phyloP scores from a whole-genome alignment of 2,113 vertebrate species.

The Otolemur garnettii region DNA sequence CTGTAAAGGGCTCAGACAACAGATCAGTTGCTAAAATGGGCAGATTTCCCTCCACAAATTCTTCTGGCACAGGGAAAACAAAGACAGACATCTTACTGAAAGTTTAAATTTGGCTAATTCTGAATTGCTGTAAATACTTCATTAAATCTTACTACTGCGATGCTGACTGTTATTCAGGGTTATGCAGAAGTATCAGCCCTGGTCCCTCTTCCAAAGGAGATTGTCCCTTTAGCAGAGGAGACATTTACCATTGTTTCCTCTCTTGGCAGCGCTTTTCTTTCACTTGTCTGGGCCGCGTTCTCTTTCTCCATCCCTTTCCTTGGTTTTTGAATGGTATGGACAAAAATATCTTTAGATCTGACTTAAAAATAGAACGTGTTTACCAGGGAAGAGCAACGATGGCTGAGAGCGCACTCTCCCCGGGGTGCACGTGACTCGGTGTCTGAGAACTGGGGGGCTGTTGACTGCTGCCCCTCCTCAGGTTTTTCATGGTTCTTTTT shows the following conservation, averaged over 20 bases:
- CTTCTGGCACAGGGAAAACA: conserved; percentile 2
- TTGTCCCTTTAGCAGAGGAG: neutral
- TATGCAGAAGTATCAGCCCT: neutral
- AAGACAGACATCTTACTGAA: neutral
- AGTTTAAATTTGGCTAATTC: conserved; percentile 24
- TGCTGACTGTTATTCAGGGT: neutral
- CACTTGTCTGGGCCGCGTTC: neutral
- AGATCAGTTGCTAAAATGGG: neutral
- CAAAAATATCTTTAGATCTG: conserved; percentile 58
- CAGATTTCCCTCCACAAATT: neutral
- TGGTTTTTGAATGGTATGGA: conserved; percentile 45
- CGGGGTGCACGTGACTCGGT: neutral
- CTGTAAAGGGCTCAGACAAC: neutral
- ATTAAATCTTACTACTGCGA: neutral
- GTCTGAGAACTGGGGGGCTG: neutral
- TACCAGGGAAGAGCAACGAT: neutral
- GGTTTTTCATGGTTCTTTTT: conserved; percentile 55
- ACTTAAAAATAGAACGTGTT: conserved; percentile 40
- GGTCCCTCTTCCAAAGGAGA: neutral
- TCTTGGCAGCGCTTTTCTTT: neutral
- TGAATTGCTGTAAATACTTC: neutral
- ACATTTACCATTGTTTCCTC: neutral
- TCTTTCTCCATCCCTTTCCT: neutral
- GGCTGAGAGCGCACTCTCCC: neutral
- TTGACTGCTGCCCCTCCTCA: neutral